Percentiles rank a stretch among this genome's conserved stretches.
phyloP scores from a whole-genome alignment of 2,888 invertebrate genomes.

The Heliconius hortense region DNA sequence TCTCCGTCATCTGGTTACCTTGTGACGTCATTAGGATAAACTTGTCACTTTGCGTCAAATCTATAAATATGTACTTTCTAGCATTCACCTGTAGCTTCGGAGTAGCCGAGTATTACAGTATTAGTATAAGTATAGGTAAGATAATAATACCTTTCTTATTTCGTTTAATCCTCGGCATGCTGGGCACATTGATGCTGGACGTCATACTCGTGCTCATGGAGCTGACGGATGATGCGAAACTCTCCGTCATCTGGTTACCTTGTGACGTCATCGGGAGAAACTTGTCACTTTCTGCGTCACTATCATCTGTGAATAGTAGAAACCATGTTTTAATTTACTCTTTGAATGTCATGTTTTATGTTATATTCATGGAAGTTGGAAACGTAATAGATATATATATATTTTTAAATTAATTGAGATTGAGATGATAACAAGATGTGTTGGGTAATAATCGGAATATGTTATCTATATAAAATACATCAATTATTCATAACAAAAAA shows the following conservation, averaged over 20 bases:
- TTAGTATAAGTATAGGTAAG: neutral
- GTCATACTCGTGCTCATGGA: slow-evolving; percentile 87
- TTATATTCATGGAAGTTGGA: neutral
- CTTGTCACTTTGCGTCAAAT: slow-evolving; percentile 82
- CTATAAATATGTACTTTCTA: too few species aligned
- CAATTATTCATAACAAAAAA: too few species aligned
- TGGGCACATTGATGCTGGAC: slow-evolving; percentile 79
- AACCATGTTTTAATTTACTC: neutral
- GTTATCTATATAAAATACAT: too few species aligned
- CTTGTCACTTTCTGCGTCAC: slow-evolving; percentile 85
- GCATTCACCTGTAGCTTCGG: too few species aligned
- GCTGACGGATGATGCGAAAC: slow-evolving; percentile 83
- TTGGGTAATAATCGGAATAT: too few species aligned
- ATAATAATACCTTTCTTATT: slow-evolving; percentile 66
- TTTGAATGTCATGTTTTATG: neutral
- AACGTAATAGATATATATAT: neutral
- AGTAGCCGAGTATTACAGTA: too few species aligned
- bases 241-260: slow-evolving; percentile 81
- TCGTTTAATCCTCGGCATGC: slow-evolving; percentile 66
- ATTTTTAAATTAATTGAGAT: neutral
- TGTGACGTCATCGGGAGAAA: slow-evolving; percentile 85
- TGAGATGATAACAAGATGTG: neutral
- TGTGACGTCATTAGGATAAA: slow-evolving; percentile 84
- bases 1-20: slow-evolving; percentile 80
- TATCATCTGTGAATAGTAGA: slow-evolving; percentile 77